These are phyloP conservation scores for Petroica traversi DNA, from an alignment of 2,113 vertebrate species.

Conservation along the genomic window DNA sequence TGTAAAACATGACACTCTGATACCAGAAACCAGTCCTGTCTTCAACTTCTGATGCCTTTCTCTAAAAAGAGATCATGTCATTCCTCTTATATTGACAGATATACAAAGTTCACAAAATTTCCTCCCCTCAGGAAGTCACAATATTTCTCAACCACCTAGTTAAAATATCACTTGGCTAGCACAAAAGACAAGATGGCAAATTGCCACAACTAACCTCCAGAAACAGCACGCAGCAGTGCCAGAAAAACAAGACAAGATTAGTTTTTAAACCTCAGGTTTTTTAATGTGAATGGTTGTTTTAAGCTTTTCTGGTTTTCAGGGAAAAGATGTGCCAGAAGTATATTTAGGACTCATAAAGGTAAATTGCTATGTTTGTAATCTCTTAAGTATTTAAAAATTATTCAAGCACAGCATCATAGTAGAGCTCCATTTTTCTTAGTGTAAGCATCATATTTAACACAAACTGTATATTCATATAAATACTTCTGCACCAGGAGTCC, in stretches of 20 bases:
- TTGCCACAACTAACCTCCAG: background rate
- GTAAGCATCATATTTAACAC: background rate
- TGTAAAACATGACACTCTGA: background rate
- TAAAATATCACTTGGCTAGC: slow-evolving; percentile 37
- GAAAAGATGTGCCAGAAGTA: background rate
- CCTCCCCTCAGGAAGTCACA: background rate
- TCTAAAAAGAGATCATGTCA: background rate
- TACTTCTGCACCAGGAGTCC: background rate
- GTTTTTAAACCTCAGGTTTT: background rate
- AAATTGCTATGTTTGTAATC: background rate
- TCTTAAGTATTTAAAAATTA: background rate
- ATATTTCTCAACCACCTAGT: slow-evolving; percentile 41
- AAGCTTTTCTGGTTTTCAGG: background rate
- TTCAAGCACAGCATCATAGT: background rate
- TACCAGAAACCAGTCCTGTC: background rate
- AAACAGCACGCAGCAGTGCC: background rate
- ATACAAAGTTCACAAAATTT: slow-evolving; percentile 33
- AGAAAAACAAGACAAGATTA: background rate
- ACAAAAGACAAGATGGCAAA: slow-evolving; percentile 11
- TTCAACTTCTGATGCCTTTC: background rate
- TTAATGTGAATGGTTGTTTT: background rate
- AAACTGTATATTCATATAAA: background rate
- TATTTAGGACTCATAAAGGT: background rate
- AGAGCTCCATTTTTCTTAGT: background rate
- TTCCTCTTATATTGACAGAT: background rate